Evolutionary conservation across 2,888 invertebrate genomes (phyloP).

Genomic region (Aspidapion aeneum): DNA sequence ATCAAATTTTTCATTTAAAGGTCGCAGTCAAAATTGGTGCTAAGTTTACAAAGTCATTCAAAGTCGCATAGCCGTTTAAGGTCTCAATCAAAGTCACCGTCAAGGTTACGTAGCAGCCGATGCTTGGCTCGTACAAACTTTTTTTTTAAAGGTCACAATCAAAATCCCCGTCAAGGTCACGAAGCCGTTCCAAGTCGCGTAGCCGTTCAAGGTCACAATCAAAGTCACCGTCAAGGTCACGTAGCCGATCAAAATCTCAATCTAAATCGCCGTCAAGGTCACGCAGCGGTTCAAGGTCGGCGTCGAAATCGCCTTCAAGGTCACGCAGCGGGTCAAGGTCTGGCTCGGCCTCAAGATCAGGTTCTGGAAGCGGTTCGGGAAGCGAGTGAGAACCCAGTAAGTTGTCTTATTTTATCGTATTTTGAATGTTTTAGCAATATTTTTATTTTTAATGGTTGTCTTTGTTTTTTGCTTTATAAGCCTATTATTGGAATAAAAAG

Average conservation of each 20-base stretch:
- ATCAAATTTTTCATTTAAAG: no score
- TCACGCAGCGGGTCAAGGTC: conserved; percentile 38
- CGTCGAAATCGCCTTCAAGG: conserved; percentile 37
- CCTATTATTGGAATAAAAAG: no score
- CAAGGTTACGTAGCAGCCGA: conserved; percentile 26
- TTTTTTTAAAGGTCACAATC: conserved; percentile 35
- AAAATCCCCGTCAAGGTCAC: conserved; percentile 34
- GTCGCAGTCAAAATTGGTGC: no score
- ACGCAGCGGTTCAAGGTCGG: conserved; percentile 28
- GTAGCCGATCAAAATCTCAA: conserved; percentile 34
- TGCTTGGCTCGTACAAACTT: no score
- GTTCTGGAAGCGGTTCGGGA: conserved; percentile 30
- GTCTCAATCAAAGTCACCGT: conserved; percentile 35
- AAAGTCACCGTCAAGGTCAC: no score
- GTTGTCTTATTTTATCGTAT: neutral
- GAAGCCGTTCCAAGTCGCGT: conserved; percentile 38
- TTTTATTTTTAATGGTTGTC: no score
- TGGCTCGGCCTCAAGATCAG: conserved; percentile 30
- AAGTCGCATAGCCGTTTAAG: no score
- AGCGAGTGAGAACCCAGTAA: conserved; percentile 18
- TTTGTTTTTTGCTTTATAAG: no score
- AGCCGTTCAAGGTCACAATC: no score
- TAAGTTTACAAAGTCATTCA: no score
- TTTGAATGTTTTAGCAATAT: neutral
- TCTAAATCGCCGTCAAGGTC: conserved; percentile 31